A percentile compares a stretch with the other conserved stretches of the same genome.
These are phyloP conservation scores for Apostichopus parvimensis DNA, from an alignment of 35 echinoderm and acorn worm species.

Conservation along the genomic window DNA sequence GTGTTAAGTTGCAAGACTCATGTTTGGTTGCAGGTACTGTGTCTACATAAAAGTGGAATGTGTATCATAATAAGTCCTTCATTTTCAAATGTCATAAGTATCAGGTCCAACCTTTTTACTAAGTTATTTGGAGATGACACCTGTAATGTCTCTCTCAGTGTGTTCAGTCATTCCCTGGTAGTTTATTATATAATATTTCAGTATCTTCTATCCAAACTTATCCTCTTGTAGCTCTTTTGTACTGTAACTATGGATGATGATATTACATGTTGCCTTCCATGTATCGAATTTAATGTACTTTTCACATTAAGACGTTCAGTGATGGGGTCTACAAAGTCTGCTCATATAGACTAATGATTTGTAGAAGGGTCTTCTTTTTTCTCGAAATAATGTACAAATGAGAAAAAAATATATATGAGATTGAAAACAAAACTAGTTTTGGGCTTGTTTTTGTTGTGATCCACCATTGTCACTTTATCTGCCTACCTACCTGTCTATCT, in stretches of 20 bases:
- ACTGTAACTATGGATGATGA: neutral
- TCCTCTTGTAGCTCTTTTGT: neutral
- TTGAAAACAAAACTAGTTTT: neutral
- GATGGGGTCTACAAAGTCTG: neutral
- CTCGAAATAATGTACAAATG: slow-evolving; percentile 41
- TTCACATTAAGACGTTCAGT: neutral
- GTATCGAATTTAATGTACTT: slow-evolving; percentile 1
- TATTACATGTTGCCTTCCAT: slow-evolving; percentile 22
- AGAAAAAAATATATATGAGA: slow-evolving; percentile 43
- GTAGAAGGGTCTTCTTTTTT: slow-evolving; percentile 4
- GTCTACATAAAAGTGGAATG: too few species aligned
- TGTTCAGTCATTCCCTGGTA: neutral
- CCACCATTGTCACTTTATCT: too few species aligned
- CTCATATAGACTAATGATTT: neutral
- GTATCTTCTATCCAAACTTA: too few species aligned
- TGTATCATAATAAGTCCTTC: too few species aligned
- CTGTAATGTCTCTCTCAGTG: neutral
- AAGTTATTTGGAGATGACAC: neutral
- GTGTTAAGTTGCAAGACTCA: too few species aligned
- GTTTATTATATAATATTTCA: neutral
- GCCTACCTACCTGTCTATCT: too few species aligned
- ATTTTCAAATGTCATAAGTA: too few species aligned
- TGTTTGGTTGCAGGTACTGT: too few species aligned
- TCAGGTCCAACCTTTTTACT: too few species aligned
- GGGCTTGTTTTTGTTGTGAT: neutral